A percentile compares a stretch with the other conserved stretches of the same genome.
Evolutionary conservation across 2,113 vertebrate species (phyloP).

Genomic region (Bos indicus): DNA sequence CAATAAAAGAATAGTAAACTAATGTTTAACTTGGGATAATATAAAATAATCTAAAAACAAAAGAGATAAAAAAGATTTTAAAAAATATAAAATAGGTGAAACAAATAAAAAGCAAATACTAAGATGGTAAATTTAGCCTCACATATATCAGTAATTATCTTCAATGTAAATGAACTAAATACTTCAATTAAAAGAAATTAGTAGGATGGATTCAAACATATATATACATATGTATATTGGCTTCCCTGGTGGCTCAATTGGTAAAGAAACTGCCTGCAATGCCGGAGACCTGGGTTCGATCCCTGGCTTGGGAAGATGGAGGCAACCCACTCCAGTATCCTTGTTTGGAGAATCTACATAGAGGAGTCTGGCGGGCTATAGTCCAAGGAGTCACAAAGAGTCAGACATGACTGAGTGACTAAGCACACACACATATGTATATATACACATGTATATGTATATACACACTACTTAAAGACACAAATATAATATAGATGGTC

Average conservation of each 20-base stretch:
- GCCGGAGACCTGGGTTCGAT: rapidly evolving
- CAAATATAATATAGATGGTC: not conserved
- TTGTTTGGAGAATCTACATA: not conserved
- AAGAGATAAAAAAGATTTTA: not conserved
- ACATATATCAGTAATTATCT: not conserved
- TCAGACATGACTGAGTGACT: not conserved
- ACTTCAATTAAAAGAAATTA: not conserved
- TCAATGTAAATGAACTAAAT: not conserved
- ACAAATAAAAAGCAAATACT: conserved; percentile 16
- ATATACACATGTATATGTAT: not conserved
- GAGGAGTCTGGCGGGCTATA: not conserved
- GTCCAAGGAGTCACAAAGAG: not conserved
- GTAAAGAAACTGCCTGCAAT: not conserved
- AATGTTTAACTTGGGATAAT: conserved; percentile 23
- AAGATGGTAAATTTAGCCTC: not conserved
- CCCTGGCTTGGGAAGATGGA: not conserved
- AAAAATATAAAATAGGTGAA: not conserved
- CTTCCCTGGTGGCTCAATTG: not conserved
- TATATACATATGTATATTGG: not conserved
- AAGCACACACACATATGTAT: not conserved
- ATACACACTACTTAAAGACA: not conserved
- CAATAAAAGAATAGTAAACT: not conserved
- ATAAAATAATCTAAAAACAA: conserved; percentile 25
- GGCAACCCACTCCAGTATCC: not conserved
- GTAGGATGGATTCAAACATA: not conserved